Evolutionary conservation across 1,140 invertebrate genomes (phyloP).

Genomic region (Andricus grossulariae): DNA sequence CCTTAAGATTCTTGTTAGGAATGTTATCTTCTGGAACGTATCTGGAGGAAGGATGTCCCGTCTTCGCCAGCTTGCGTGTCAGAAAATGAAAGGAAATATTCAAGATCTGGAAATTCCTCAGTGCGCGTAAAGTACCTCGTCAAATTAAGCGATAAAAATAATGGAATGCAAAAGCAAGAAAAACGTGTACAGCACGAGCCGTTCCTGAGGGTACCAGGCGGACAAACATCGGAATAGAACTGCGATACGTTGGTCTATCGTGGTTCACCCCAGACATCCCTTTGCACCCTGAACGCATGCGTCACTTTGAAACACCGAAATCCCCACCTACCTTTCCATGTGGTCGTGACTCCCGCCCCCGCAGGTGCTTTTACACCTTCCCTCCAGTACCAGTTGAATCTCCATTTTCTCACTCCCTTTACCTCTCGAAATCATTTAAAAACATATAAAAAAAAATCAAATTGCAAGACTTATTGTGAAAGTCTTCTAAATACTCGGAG

Average conservation of each 20-base stretch:
- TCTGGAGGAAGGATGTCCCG: too few species aligned
- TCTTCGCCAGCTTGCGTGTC: too few species aligned
- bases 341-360: constrained; percentile 41
- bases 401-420: background rate
- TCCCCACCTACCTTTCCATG: constrained; percentile 51
- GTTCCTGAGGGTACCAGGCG: constrained; percentile 65
- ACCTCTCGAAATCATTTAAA: background rate
- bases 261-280: constrained; percentile 66
- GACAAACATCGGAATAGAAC: constrained; percentile 75
- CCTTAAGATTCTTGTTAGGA: too few species aligned
- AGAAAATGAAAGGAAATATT: too few species aligned
- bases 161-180: background rate
- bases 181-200: constrained; percentile 30
- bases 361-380: background rate
- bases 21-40: too few species aligned
- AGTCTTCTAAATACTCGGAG: too few species aligned
- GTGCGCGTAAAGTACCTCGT: too few species aligned
- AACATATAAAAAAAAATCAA: background rate
- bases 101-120: constrained; percentile 9
- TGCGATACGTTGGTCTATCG: constrained; percentile 70
- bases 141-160: too few species aligned
- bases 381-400: constrained; percentile 4
- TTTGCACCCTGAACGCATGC: constrained; percentile 68
- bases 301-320: constrained; percentile 71
- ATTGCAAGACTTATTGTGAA: background rate